phyloP scores from a whole-genome alignment of 53 echinoderm and acorn worm species.

The Luidia sarsii region DNA sequence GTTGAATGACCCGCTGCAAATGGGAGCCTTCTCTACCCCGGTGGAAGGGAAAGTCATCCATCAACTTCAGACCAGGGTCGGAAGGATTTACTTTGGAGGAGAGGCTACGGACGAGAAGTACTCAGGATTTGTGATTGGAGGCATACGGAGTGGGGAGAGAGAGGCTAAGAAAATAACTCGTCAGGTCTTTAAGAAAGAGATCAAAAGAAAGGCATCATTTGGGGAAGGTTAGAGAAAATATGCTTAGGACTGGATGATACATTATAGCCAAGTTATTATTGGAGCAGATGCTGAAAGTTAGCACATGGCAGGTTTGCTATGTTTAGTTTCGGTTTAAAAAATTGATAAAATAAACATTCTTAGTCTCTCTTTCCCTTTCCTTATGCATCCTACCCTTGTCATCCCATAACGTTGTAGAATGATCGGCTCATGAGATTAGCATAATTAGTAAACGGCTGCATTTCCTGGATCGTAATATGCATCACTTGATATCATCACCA shows the following conservation, averaged over 20 bases:
- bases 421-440: too few species aligned
- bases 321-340: not conserved
- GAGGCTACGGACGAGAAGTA: slow-evolving; percentile 61
- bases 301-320: not conserved
- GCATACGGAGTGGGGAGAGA: slow-evolving; percentile 56
- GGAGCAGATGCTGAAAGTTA: too few species aligned
- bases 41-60: slow-evolving; percentile 11
- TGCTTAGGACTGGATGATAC: not conserved
- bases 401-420: too few species aligned
- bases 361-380: too few species aligned
- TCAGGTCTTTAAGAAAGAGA: slow-evolving; percentile 1
- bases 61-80: slow-evolving; percentile 51
- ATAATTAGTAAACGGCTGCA: too few species aligned
- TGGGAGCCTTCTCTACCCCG: slow-evolving; percentile 55
- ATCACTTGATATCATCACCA: too few species aligned
- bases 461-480: too few species aligned
- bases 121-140: slow-evolving; percentile 54
- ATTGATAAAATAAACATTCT: not conserved
- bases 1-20: slow-evolving; percentile 53
- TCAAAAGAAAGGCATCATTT: slow-evolving; percentile 4
- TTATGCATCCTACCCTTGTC: too few species aligned
- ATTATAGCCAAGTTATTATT: not conserved
- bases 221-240: not conserved
- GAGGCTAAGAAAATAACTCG: slow-evolving; percentile 63
- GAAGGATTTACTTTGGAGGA: slow-evolving; percentile 58